Conservation (phyloP, 2,888 invertebrate genomes). For the Nowickia ferox region DNA sequence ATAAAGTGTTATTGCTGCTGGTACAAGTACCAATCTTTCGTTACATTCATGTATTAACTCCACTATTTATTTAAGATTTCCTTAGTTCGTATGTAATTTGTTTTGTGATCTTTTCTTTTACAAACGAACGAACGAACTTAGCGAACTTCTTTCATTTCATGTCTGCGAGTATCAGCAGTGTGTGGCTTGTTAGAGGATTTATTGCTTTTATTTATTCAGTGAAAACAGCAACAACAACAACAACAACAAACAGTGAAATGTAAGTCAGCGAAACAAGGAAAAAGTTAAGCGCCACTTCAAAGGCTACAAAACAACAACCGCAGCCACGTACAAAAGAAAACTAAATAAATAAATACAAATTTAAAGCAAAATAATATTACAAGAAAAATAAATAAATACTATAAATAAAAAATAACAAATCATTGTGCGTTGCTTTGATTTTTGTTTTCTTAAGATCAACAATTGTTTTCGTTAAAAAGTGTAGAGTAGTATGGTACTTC, state of each 20-base stretch:
- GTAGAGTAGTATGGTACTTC: constrained; percentile 8
- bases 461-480: constrained; percentile 41
- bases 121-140: neutral
- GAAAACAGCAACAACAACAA: constrained; percentile 16
- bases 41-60: constrained; percentile 3
- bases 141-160: constrained; percentile 36
- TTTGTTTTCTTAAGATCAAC: constrained; percentile 49
- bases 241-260: constrained; percentile 37
- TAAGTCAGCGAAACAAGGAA: constrained; percentile 47
- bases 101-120: constrained; percentile 46
- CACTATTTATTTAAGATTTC: constrained; percentile 54
- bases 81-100: constrained; percentile 33
- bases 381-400: no score
- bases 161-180: constrained; percentile 12
- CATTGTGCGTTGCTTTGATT: constrained; percentile 35
- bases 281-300: constrained; percentile 71
- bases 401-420: neutral
- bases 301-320: constrained; percentile 44
- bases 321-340: constrained; percentile 33
- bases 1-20: constrained; percentile 11
- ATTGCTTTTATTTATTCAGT: constrained; percentile 22
- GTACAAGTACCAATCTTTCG: constrained; percentile 15
- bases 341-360: constrained; percentile 11
- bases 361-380: no score
- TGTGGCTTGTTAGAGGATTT: constrained; percentile 59